Percentiles rank a stretch among this genome's conserved stretches.
phyloP scores from a whole-genome alignment of 2,797 vertebrate species.

The Esox lucius region DNA sequence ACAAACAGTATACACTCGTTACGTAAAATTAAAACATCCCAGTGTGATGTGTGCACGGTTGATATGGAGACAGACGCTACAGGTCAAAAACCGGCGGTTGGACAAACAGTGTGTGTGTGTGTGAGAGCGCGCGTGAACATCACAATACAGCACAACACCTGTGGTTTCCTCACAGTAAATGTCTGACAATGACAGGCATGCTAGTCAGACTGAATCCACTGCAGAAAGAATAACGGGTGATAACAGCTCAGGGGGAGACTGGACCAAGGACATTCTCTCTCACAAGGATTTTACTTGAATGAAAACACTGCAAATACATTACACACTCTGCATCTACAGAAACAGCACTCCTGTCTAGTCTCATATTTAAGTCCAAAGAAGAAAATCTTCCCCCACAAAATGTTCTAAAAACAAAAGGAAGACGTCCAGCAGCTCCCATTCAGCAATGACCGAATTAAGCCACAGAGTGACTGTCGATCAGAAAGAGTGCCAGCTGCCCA shows the following conservation, averaged over 20 bases:
- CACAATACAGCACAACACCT: not conserved
- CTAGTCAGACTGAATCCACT: not conserved
- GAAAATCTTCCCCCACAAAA: not conserved
- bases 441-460: conserved; percentile 66
- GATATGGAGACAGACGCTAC: conserved; percentile 12
- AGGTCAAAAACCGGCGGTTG: conserved; percentile 40
- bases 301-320: too few relatives aligned
- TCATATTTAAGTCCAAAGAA: not conserved
- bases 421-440: conserved; percentile 58
- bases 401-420: conserved; percentile 31
- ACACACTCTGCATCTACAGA: not conserved
- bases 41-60: too few relatives aligned
- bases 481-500: conserved; percentile 66
- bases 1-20: too few relatives aligned
- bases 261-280: not conserved
- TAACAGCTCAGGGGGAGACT: not conserved
- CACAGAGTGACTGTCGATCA: conserved; percentile 66
- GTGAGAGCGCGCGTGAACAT: not conserved
- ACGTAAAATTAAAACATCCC: too few relatives aligned
- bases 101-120: conserved; percentile 17
- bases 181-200: not conserved
- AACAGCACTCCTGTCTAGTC: not conserved
- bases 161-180: not conserved
- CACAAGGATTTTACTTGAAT: too few relatives aligned
- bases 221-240: not conserved